phyloP scores from a whole-genome alignment of 2,113 vertebrate species.

The Anser cygnoides region DNA sequence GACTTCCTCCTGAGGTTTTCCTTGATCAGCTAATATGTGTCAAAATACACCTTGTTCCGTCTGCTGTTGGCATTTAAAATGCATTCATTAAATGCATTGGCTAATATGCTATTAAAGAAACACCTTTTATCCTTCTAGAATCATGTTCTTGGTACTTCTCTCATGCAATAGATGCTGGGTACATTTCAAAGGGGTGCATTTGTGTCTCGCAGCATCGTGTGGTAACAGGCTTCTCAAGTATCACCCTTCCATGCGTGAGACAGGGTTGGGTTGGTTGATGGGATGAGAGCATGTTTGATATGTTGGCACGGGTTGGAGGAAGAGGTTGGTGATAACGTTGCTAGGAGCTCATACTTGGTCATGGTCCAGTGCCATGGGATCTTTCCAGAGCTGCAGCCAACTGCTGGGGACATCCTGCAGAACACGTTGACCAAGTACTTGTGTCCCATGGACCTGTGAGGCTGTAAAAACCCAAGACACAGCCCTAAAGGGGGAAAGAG shows the following conservation, averaged over 20 bases:
- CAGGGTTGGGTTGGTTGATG: slow-evolving; percentile 9
- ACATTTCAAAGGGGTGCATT: slow-evolving; percentile 35
- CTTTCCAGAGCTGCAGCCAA: background rate
- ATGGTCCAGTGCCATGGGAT: background rate
- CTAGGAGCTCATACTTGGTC: background rate
- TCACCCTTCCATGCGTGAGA: background rate
- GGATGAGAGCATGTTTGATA: slow-evolving; percentile 17
- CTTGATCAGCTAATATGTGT: slow-evolving; percentile 52
- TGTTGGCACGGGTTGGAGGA: background rate
- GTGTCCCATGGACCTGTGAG: background rate
- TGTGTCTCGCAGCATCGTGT: slow-evolving; percentile 19
- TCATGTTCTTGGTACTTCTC: slow-evolving; percentile 50
- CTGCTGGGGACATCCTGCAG: background rate
- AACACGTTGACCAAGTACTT: background rate
- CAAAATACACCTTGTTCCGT: slow-evolving; percentile 38
- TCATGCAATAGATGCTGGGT: slow-evolving; percentile 35
- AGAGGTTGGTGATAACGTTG: background rate
- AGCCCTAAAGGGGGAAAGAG: background rate
- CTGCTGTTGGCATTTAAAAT: slow-evolving; percentile 26
- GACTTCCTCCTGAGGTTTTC: slow-evolving; percentile 39
- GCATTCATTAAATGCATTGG: slow-evolving; percentile 24
- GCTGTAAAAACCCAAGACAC: background rate
- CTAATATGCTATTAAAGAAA: slow-evolving; percentile 56
- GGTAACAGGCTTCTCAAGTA: slow-evolving; percentile 45
- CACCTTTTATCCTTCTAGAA: slow-evolving; percentile 58